Evolutionary conservation across 2,113 vertebrate genomes (phyloP), one percentile per base, ranked within the genome.

Genomic region (Macquaria australasica): DNA sequence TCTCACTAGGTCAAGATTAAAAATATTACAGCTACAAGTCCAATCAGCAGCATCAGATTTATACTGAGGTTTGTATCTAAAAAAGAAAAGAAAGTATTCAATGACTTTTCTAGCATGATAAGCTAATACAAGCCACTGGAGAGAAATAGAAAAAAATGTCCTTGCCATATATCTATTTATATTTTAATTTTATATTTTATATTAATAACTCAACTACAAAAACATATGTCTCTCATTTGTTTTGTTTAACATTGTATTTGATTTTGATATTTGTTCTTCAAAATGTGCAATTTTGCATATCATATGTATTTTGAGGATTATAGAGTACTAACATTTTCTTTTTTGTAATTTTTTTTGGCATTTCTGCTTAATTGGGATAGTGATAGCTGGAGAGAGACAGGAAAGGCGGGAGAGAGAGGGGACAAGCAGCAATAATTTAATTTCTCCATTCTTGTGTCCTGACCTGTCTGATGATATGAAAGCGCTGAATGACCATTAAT

Each of bases 401-500:
- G 34, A 34, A 34, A 34, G 4, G 34, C 34, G 4, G 34, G 34
- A 34, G 34, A 34, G 3, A 34, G 34, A 34, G 34, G 34, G 34
- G 34, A 34, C 34, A 34, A 4, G 34, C 34, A 34, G 34, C 34
- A 34, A 16, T n/a, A 3, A 73, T 73, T 20, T 28, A 8, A 66
- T 31, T 41, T 43, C 1, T 50, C 2, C 5, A 20, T 66, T 37
- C 14, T 11, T 59, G 20, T 59, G 28, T 63, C 45, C 15, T 41
- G 43, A 71, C 20, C 43, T 79, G 11, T 73, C 37, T 69, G 5
- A 25, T 50, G n/a, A 73, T 39, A 77, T 67, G 37, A 71, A 71
- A 50, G 25, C 9, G 1, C 53, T 55, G 4, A 4, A 41, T 50
- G 63, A 23, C 25, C 5, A 31, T 28, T 39, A 48, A 5, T 66